Evolutionary conservation across 2,888 invertebrate species (phyloP), one percentile per base, ranked within the genome.

Genomic region (Tinea trinotella): DNA sequence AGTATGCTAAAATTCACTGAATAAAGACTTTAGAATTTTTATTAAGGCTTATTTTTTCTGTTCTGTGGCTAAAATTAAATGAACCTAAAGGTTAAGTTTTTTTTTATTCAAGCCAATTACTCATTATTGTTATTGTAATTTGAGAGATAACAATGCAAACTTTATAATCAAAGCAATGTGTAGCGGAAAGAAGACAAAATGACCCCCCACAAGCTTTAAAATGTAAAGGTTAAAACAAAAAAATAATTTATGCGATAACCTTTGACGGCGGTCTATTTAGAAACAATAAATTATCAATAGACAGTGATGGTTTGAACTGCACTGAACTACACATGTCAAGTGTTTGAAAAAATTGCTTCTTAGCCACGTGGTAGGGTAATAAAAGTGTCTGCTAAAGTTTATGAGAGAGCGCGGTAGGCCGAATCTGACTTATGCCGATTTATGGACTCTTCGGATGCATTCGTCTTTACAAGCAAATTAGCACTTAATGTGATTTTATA

Each of bases 391-490:
- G 67, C 76, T 61, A 71, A 82, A 74, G 74, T 85, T 85, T 85
- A 85, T 83, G 82, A 71, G 70, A 76, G 80, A 78, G 77, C 74
- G 83, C 83, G 84, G 82, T 84, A 82, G 84, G 85, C 79, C 82
- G 69, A 78, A 76, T 72, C 74, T 74, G 81, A 78, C 80, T 80
- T 68, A 67, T 61, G 56, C 74, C 66, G 77, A 85, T 84, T 85
- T 83, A 84, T 84, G 81, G 68, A 77, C 76, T 68, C 64, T 63
- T 63, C 63, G 67, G 70, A 70, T 81, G 78, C 84, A 85, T 84
- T 78, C 76, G 75, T 85, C 85, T 85, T 83, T 77, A 77, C 69
- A 75, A 77, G 80, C 82, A 83, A 85, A 85, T 85, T 84, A 84
- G 78, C 80, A 82, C 76, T 82, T 84, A 84, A 82, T 83, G 22